Evolutionary conservation across 2,113 vertebrate species (phyloP).

Genomic region (Apus apus): DNA sequence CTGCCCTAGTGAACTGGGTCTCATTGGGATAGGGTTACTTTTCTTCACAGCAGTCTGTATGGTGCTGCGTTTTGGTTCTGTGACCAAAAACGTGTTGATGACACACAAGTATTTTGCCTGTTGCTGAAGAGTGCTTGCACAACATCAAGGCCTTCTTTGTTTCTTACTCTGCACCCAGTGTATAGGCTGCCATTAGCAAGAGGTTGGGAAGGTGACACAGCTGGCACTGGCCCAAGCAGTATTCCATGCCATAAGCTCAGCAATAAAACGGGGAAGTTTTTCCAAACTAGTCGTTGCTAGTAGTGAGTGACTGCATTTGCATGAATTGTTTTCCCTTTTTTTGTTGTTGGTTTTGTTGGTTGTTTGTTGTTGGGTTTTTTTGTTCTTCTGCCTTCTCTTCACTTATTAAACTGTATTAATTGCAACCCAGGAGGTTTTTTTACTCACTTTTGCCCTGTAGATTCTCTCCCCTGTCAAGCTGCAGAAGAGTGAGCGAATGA

Average conservation of each 20-base stretch:
- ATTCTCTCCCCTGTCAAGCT: neutral
- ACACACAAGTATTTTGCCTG: neutral
- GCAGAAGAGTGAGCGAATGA: rapidly evolving
- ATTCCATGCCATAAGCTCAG: neutral
- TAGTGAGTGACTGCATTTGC: neutral
- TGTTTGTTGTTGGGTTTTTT: neutral
- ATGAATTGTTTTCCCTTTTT: neutral
- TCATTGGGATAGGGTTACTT: neutral
- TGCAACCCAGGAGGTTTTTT: neutral
- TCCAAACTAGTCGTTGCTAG: neutral
- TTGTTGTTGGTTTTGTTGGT: neutral
- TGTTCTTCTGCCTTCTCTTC: neutral
- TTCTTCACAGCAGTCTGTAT: rapidly evolving
- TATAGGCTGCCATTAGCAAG: neutral
- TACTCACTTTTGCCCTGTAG: neutral
- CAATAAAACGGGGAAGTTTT: neutral
- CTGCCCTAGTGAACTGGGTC: neutral
- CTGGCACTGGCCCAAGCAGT: neutral
- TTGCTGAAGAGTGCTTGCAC: neutral
- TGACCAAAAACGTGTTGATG: neutral
- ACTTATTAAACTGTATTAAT: neutral
- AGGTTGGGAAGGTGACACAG: neutral
- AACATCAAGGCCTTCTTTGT: neutral
- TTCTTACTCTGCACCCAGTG: neutral
- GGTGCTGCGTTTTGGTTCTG: neutral